Evolutionary conservation across 2,113 vertebrate species (phyloP).

Genomic region (Anseranas semipalmata): DNA sequence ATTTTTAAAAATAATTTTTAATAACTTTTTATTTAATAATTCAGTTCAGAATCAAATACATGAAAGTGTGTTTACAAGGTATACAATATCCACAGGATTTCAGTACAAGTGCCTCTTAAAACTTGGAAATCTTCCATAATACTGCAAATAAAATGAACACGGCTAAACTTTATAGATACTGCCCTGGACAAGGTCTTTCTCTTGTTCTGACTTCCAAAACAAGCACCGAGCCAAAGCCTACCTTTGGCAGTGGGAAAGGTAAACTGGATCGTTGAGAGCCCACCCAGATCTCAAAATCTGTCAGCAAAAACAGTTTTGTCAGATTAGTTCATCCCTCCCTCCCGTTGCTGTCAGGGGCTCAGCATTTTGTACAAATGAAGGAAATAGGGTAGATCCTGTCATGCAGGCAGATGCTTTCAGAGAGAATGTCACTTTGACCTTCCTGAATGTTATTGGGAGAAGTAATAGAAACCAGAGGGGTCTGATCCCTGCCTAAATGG

Average conservation of each 20-base stretch:
- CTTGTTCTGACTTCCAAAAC: not conserved
- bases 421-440: not conserved
- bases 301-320: not conserved
- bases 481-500: not conserved
- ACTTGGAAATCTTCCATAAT: not conserved
- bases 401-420: not conserved
- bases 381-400: not conserved
- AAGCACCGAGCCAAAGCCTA: not conserved
- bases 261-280: not conserved
- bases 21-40: not conserved
- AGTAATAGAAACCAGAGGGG: not conserved
- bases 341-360: not conserved
- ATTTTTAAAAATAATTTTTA: no score
- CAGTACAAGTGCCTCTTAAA: not conserved
- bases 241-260: not conserved
- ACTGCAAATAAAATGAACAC: not conserved
- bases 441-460: not conserved
- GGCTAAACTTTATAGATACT: not conserved
- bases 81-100: not conserved
- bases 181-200: not conserved
- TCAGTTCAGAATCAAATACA: not conserved
- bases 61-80: not conserved
- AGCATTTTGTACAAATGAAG: not conserved
- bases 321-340: not conserved
- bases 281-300: not conserved